phyloP scores from a whole-genome alignment of 2,888 invertebrate genomes.

The Brenthis ino region DNA sequence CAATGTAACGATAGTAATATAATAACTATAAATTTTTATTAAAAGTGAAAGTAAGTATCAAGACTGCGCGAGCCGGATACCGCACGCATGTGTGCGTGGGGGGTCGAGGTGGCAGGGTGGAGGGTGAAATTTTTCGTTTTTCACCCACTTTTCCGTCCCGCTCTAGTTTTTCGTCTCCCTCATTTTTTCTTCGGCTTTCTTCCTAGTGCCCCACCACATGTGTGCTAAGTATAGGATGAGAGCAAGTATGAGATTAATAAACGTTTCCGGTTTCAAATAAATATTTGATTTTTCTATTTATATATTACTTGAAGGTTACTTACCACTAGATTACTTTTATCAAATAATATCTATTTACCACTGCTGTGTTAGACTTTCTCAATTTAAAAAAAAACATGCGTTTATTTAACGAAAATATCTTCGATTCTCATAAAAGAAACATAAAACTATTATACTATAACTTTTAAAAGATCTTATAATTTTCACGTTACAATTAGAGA shows the following conservation, averaged over 20 bases:
- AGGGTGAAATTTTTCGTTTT: slow-evolving; percentile 81
- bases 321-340: not conserved
- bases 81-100: slow-evolving; percentile 74
- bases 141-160: slow-evolving; percentile 82
- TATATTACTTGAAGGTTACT: not conserved
- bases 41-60: slow-evolving; percentile 62
- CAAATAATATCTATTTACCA: too few relatives aligned
- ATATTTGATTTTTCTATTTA: slow-evolving; percentile 16
- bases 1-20: too few relatives aligned
- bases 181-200: slow-evolving; percentile 82
- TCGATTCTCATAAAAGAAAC: too few relatives aligned
- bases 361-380: too few relatives aligned
- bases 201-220: slow-evolving; percentile 83
- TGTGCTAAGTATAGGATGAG: slow-evolving; percentile 68
- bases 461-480: too few relatives aligned
- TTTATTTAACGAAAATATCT: too few relatives aligned
- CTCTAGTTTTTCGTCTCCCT: slow-evolving; percentile 83
- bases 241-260: slow-evolving; percentile 46
- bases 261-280: slow-evolving; percentile 62
- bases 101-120: slow-evolving; percentile 49
- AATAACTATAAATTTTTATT: not conserved
- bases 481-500: too few relatives aligned
- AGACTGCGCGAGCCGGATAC: slow-evolving; percentile 44
- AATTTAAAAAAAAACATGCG: too few relatives aligned
- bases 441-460: too few relatives aligned